These are phyloP conservation scores for Zosterops pallidus DNA, from an alignment of 2,113 vertebrate genomes.

Conservation along the genomic window DNA sequence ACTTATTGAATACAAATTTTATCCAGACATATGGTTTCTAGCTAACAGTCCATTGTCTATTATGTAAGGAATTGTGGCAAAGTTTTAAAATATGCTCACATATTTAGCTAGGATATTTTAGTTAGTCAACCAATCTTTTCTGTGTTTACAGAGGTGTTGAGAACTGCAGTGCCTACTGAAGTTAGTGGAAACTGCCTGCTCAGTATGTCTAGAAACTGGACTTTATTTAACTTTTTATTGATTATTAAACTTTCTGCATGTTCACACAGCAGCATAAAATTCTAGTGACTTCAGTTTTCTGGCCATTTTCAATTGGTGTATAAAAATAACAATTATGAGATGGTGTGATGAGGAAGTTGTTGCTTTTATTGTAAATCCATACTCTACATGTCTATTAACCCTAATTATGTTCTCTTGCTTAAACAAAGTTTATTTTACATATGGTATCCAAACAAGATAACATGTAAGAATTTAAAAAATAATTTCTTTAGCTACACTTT, in stretches of 20 bases:
- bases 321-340: not conserved
- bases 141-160: not conserved
- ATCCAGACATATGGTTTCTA: not conserved
- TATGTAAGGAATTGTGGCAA: not conserved
- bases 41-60: not conserved
- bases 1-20: not conserved
- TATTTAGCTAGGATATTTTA: not conserved
- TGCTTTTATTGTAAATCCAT: not conserved
- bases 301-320: not conserved
- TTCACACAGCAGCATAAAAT: not conserved
- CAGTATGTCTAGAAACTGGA: not conserved
- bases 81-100: not conserved
- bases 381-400: not conserved
- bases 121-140: not conserved
- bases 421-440: not conserved
- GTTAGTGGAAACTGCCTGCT: not conserved
- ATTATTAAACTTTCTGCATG: not conserved
- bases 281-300: not conserved
- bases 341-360: not conserved
- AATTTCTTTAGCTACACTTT: not conserved
- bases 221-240: constrained; percentile 14
- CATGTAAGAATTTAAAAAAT: not conserved
- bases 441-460: not conserved
- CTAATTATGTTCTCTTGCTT: not conserved
- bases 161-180: not conserved